Evolutionary conservation across 2,113 vertebrate species (phyloP).

Genomic region (Crotophaga sulcirostris): DNA sequence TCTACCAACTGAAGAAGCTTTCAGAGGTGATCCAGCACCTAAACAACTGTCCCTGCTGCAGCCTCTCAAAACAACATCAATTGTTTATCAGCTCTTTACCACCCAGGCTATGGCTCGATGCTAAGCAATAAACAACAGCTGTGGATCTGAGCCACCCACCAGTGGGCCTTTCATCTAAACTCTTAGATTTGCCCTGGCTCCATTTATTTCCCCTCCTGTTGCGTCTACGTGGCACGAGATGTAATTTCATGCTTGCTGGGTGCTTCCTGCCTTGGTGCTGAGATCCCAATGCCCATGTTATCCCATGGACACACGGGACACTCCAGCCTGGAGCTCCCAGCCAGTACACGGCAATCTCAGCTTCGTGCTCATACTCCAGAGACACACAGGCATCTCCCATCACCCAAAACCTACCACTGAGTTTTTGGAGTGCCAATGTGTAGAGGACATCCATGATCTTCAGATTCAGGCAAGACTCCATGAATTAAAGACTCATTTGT

Average conservation of each 20-base stretch:
- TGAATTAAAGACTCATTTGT: not conserved
- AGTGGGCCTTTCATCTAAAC: not conserved
- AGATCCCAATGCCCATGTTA: accelerated
- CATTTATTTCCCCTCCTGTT: not conserved
- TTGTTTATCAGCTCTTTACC: not conserved
- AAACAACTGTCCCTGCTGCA: not conserved
- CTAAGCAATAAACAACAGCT: not conserved
- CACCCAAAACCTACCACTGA: not conserved
- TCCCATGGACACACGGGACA: accelerated
- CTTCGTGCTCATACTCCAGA: not conserved
- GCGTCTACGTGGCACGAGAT: not conserved
- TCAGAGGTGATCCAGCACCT: not conserved
- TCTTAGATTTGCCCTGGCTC: not conserved
- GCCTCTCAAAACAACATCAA: not conserved
- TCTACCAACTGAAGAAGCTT: not conserved
- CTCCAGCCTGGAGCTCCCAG: not conserved
- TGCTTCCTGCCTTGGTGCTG: not conserved
- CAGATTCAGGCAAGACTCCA: not conserved
- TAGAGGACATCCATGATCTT: not conserved
- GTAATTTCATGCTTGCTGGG: not conserved
- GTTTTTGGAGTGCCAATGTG: not conserved
- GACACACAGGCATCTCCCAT: not conserved
- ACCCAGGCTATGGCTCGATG: not conserved
- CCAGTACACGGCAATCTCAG: no score
- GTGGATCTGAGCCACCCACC: not conserved